Evolutionary conservation across 2,888 invertebrate species (phyloP).

Genomic region (Trilocha varians): DNA sequence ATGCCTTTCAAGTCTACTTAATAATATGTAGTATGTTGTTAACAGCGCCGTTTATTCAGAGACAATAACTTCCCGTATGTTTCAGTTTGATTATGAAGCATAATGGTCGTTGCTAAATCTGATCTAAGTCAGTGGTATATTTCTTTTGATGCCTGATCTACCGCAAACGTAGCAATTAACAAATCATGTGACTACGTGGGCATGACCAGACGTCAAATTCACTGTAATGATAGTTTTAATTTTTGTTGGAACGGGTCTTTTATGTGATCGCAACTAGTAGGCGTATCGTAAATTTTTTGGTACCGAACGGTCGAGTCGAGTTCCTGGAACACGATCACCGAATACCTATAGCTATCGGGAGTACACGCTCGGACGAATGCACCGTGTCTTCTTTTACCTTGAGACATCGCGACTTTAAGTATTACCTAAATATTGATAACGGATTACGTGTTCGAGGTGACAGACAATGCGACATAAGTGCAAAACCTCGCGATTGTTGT

Average conservation of each 20-base stretch:
- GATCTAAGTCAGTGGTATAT: constrained; percentile 4
- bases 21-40: no score
- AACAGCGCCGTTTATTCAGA: no score
- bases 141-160: constrained; percentile 7
- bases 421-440: constrained; percentile 34
- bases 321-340: constrained; percentile 30
- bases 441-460: constrained; percentile 25
- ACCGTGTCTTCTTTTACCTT: constrained; percentile 28
- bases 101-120: no score
- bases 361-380: constrained; percentile 11
- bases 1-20: no score
- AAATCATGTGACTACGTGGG: constrained; percentile 47
- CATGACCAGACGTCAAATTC: constrained; percentile 31
- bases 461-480: constrained; percentile 22
- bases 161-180: constrained; percentile 15
- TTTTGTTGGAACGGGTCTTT: constrained; percentile 35
- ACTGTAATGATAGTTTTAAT: constrained; percentile 43
- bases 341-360: no score
- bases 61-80: no score
- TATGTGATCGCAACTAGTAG: constrained; percentile 40
- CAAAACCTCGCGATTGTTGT: constrained; percentile 10
- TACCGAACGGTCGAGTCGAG: constrained; percentile 27
- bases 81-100: no score
- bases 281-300: constrained; percentile 51
- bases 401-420: constrained; percentile 22